Evolutionary conservation across 2,797 vertebrate genomes (phyloP), one percentile per base, ranked within the genome.

Genomic region (Macroramphosus scolopax): DNA sequence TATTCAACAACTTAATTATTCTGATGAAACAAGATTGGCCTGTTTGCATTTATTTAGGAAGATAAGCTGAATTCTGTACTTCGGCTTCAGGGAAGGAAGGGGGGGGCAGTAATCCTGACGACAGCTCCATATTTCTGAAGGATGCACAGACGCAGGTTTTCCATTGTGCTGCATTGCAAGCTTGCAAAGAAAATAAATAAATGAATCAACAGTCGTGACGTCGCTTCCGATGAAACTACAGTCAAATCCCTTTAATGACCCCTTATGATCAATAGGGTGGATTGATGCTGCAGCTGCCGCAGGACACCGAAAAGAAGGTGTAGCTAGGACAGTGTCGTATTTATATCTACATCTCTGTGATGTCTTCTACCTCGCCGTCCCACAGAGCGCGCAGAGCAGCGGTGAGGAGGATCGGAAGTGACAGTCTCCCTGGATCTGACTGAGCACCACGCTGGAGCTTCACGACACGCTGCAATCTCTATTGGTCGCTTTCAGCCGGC

Each of bases 371-470:
- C 55, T 63, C 2, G 1, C 29, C 32, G 45, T 61, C 50, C 66
- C 43, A 52, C 62, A 45, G 67, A 70, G 68, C 60, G 61, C 34
- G 32, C 25, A 59, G 56, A 63, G 31, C 29, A 13, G 18, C 40
- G 58, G 25, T 81, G 75, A 83, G 53, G 58, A 54, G 50, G 42
- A 82, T 60, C 17, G 41, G 61, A 82, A 63, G 68, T 81, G 81
- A 83, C 79, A 79, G 75, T 51, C 66, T 78, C 69, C 63, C 70
- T 70, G 43, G 63, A 78, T 78, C 60, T 63, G 69, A 75, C 69
- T 46, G 65, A 58, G 68, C 50, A 41, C 67, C 66, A 60, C 61
- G 65, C 60, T 52, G 63, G 56, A 70, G 55, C 67, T 65, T 62
- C 38, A 61, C 43, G 46, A 69, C 74, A 70, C 57, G 47, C 57